Percentiles rank a stretch among this genome's conserved stretches.
Conservation (phyloP, 2,888 invertebrate genomes). For the Lochmaea crataegi region DNA sequence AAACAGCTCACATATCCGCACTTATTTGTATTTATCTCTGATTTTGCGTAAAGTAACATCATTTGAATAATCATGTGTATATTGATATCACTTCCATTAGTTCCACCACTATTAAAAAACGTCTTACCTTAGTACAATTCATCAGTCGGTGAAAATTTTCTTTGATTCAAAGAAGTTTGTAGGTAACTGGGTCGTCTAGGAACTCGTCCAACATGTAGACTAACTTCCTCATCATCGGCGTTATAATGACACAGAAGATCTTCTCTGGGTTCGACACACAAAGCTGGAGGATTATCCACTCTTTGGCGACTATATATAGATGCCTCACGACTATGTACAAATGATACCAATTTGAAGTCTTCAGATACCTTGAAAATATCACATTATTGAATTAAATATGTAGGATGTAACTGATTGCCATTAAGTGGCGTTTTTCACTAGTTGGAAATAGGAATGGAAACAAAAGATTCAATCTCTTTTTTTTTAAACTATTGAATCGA, state of each 20-base stretch:
- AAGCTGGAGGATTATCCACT: conserved; percentile 57
- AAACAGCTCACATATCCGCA: too few species aligned
- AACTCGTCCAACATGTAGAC: conserved; percentile 52
- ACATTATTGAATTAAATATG: neutral
- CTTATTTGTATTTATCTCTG: too few species aligned
- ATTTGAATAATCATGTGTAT: too few species aligned
- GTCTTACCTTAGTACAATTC: conserved; percentile 22
- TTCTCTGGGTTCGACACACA: conserved; percentile 41
- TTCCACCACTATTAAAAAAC: too few species aligned
- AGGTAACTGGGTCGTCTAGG: conserved; percentile 50
- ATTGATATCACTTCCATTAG: neutral
- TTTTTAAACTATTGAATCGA: too few species aligned
- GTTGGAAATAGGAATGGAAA: too few species aligned
- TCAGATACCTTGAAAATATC: conserved; percentile 56
- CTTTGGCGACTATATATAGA: conserved; percentile 49
- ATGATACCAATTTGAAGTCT: conserved; percentile 71
- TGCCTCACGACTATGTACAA: conserved; percentile 71
- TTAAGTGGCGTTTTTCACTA: neutral
- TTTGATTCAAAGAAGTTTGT: conserved; percentile 52
- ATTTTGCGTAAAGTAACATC: too few species aligned
- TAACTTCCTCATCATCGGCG: conserved; percentile 55
- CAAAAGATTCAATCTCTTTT: too few species aligned
- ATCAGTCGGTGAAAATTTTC: conserved; percentile 33
- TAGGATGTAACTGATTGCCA: neutral
- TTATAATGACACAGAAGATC: conserved; percentile 51